Conservation (phyloP, 2,797 vertebrate species). For the Spinibarbus caldwelli region DNA sequence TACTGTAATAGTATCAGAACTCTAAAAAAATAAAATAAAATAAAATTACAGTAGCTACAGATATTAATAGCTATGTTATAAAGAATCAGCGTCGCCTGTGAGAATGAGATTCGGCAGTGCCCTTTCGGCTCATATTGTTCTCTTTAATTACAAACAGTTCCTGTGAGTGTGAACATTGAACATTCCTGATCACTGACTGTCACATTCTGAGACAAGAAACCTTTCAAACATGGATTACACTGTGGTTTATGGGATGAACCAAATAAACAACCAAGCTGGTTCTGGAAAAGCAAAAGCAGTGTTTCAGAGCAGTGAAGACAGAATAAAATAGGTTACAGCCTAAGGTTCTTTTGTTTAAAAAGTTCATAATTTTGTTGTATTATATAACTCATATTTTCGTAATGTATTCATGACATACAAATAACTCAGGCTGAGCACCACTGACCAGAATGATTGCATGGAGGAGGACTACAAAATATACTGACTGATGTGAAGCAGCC, state of each 20-base stretch:
- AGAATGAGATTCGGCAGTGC: slow-evolving; percentile 20
- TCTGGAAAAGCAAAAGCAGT: not conserved
- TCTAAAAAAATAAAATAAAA: too few species aligned
- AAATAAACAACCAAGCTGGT: slow-evolving; percentile 42
- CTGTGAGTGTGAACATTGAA: slow-evolving; percentile 1
- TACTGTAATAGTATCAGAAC: not conserved
- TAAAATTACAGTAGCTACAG: not conserved
- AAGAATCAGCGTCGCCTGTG: not conserved
- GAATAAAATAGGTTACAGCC: not conserved
- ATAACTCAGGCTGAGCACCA: not conserved
- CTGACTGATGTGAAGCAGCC: slow-evolving; percentile 17
- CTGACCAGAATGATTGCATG: not conserved
- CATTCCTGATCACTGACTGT: slow-evolving; percentile 54
- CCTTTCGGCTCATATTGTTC: slow-evolving; percentile 29
- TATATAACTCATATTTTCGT: not conserved
- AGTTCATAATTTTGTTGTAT: not conserved
- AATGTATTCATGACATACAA: not conserved
- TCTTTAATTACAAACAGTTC: slow-evolving; percentile 18
- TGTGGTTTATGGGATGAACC: slow-evolving; percentile 8
- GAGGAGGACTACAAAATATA: not conserved
- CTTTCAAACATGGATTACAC: slow-evolving; percentile 10
- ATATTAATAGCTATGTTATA: not conserved
- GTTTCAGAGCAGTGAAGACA: not conserved
- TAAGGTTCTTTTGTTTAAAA: not conserved
- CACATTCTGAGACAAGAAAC: slow-evolving; percentile 13